Conservation (phyloP, 2,797 vertebrate genomes). For the Rousettus madagascariensis region DNA sequence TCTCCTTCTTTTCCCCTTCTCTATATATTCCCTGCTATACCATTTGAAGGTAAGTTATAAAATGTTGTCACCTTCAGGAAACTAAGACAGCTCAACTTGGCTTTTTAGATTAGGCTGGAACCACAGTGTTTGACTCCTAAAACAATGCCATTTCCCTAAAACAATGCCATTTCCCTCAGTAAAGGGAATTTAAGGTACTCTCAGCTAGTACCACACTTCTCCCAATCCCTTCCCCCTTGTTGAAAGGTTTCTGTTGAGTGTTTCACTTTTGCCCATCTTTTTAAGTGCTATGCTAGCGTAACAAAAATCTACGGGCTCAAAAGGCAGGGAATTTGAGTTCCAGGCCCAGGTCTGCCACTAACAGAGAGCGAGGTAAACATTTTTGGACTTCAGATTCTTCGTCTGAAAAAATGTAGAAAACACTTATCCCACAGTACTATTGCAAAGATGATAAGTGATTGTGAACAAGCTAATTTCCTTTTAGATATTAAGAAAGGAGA, state of each 20-base stretch:
- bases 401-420: not conserved
- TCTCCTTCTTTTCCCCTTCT: not conserved
- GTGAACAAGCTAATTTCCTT: not conserved
- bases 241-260: not conserved
- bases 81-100: not conserved
- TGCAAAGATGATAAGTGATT: not conserved
- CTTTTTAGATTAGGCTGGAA: not conserved
- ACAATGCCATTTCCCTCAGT: not conserved
- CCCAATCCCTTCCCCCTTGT: no score
- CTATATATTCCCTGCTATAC: not conserved
- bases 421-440: not conserved
- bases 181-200: not conserved
- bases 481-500: not conserved
- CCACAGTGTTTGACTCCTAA: not conserved
- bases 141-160: not conserved
- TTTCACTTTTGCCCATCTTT: not conserved
- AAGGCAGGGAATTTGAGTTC: not conserved
- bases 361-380: not conserved
- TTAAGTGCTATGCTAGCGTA: not conserved
- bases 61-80: not conserved
- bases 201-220: not conserved
- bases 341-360: not conserved
- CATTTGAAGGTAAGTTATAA: not conserved
- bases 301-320: not conserved
- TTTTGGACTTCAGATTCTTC: not conserved